These are phyloP conservation scores for Andrena marginata DNA, from an alignment of 2,888 invertebrate species.

Conservation along the genomic window DNA sequence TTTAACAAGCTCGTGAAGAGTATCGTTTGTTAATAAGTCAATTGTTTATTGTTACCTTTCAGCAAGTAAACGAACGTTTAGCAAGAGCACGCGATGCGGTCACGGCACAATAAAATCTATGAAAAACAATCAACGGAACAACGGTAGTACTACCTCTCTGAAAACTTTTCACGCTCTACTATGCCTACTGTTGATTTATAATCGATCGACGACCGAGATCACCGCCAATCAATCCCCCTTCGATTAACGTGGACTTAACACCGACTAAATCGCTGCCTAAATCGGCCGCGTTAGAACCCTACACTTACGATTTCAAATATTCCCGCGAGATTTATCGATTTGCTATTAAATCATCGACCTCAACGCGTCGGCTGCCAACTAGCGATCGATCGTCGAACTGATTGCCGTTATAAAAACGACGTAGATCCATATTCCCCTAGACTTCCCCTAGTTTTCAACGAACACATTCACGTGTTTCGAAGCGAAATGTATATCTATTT, in stretches of 20 bases:
- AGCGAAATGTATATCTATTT: not conserved
- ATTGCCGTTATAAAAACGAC: not conserved
- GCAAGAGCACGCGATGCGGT: slow-evolving; percentile 75
- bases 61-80: slow-evolving; percentile 46
- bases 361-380: slow-evolving; percentile 14
- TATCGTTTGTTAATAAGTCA: slow-evolving; percentile 31
- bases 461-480: not conserved
- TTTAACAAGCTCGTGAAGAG: slow-evolving; percentile 7
- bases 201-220: slow-evolving; percentile 65
- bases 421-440: not conserved
- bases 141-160: slow-evolving; percentile 81
- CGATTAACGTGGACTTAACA: slow-evolving; percentile 50
- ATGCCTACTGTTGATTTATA: slow-evolving; percentile 77
- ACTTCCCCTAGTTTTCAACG: not conserved
- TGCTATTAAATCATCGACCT: slow-evolving; percentile 30
- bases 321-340: slow-evolving; percentile 29
- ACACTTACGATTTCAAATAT: slow-evolving; percentile 20
- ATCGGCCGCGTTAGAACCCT: slow-evolving; percentile 43
- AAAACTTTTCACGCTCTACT: slow-evolving; percentile 78
- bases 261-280: slow-evolving; percentile 41
- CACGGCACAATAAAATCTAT: slow-evolving; percentile 83
- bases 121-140: slow-evolving; percentile 84
- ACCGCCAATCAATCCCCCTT: slow-evolving; percentile 29
- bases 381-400: slow-evolving; percentile 8
- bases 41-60: slow-evolving; percentile 40